Conservation (phyloP, 2,888 invertebrate genomes). For the Drosophila demipolita region DNA sequence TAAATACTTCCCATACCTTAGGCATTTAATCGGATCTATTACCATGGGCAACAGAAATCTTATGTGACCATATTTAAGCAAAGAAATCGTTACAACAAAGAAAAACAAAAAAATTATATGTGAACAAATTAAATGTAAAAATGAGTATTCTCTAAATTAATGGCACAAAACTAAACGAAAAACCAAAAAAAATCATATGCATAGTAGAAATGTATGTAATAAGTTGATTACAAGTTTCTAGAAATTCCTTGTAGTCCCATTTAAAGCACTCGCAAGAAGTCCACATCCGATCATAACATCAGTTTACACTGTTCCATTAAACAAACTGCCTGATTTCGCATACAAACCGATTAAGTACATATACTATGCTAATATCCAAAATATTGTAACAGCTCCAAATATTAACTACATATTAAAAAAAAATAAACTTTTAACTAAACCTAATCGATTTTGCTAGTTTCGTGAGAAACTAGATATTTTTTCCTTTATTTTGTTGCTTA, state of each 20-base stretch:
- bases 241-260: slow-evolving; percentile 3
- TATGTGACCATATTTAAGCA: slow-evolving; percentile 19
- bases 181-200: slow-evolving; percentile 37
- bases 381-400: slow-evolving; percentile 75
- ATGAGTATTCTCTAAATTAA: slow-evolving; percentile 28
- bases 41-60: slow-evolving; percentile 2
- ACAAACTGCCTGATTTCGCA: slow-evolving; percentile 47
- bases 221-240: slow-evolving; percentile 9
- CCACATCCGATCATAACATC: not conserved
- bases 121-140: slow-evolving; percentile 16
- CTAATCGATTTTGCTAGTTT: not conserved
- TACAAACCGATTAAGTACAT: slow-evolving; percentile 41
- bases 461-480: not conserved
- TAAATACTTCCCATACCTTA: slow-evolving; percentile 24
- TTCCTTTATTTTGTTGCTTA: not conserved
- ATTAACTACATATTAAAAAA: slow-evolving; percentile 54
- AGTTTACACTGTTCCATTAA: slow-evolving; percentile 4
- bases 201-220: slow-evolving; percentile 34
- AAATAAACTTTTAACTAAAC: slow-evolving; percentile 69
- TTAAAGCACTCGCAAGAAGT: not conserved
- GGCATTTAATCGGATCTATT: slow-evolving; percentile 12
- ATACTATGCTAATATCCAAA: slow-evolving; percentile 56
- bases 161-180: slow-evolving; percentile 47
- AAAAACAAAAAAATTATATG: slow-evolving; percentile 3
- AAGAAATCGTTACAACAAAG: slow-evolving; percentile 21